A percentile compares a stretch with the other conserved stretches of the same genome.
Evolutionary conservation across 2,113 vertebrate genomes (phyloP).

Genomic region (Gallinago jamesoni): DNA sequence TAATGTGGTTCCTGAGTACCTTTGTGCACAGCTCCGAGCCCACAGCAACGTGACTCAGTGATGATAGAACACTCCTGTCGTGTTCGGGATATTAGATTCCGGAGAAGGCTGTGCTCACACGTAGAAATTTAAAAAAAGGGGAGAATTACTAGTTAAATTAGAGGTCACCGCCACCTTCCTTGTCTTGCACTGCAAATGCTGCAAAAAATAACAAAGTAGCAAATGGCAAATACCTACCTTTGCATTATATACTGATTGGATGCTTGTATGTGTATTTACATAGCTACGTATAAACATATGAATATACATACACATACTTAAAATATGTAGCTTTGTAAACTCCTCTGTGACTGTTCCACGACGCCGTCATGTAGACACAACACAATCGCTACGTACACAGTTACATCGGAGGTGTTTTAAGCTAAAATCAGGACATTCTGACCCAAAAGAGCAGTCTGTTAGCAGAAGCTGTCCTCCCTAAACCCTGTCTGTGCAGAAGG

Average conservation of each 20-base stretch:
- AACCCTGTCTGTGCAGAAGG: background rate
- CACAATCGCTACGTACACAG: fast-evolving
- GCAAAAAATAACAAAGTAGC: background rate
- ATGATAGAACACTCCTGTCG: background rate
- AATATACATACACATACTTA: background rate
- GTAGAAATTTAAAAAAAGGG: fast-evolving
- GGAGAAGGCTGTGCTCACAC: background rate
- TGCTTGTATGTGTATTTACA: background rate
- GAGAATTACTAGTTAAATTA: background rate
- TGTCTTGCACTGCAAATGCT: background rate
- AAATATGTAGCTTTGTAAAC: background rate
- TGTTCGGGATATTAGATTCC: background rate
- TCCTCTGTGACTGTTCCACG: background rate
- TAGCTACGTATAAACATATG: fast-evolving
- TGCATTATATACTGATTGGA: fast-evolving
- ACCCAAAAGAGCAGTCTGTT: background rate
- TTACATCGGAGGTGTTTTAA: background rate
- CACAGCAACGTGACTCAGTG: fast-evolving
- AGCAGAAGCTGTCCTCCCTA: background rate
- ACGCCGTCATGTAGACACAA: fast-evolving
- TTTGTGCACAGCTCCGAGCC: background rate
- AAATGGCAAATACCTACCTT: background rate
- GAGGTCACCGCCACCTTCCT: background rate
- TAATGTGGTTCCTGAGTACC: fast-evolving
- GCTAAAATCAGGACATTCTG: background rate